Base-by-base conservation (phyloP, 1,140 invertebrate genomes). In the Anoplolepis gracilipes region DNA sequence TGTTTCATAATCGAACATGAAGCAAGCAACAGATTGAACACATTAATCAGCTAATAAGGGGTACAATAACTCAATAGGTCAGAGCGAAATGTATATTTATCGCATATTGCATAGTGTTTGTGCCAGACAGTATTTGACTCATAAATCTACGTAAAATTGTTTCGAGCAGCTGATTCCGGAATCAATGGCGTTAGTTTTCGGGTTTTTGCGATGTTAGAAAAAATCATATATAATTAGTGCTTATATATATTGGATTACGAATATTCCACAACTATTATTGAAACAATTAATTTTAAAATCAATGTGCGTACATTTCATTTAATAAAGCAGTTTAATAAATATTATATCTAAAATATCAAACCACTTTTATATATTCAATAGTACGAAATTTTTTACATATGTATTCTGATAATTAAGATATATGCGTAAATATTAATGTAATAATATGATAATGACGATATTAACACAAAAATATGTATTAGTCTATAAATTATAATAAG, bases 21-120 rank as follows among this genome's bases (percentile, higher is more conserved):
- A 69, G 13, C 62, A 39, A 69, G 64, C 46, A 55, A 42, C 22
- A 57, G 19, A 55, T 42, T 57, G 25, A 69, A 55, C 39, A 25
- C n/a, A 6, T 70, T 81, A 81, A 81, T 81, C 49, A 70, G 65
- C 33, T 70, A 81, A 81, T 81, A 81, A 42, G 53, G 13, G 30
- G 25, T 16, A 11, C n/a, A 30, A 53, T 69, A 53, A 70, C 16
- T 4, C 19, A 49, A 7, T 28, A 22, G 1, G 11, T n/a, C 19
- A 22, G 16, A 39, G 25, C n/a, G 7, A 2, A 55, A 1, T 65
- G 13, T 10, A 67, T 11, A 7, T 57, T 70, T 57, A 46, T 53
- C 22, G 30, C 28, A 36, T 4, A 13, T 42, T 19, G 6, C 8
- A 49, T 5, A 7, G 4, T 62, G 49, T 28, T 16, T 28, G 7